A percentile compares a stretch with the other conserved stretches of the same genome.
Conservation (phyloP, 2,888 invertebrate species). For the Rapana venosa region DNA sequence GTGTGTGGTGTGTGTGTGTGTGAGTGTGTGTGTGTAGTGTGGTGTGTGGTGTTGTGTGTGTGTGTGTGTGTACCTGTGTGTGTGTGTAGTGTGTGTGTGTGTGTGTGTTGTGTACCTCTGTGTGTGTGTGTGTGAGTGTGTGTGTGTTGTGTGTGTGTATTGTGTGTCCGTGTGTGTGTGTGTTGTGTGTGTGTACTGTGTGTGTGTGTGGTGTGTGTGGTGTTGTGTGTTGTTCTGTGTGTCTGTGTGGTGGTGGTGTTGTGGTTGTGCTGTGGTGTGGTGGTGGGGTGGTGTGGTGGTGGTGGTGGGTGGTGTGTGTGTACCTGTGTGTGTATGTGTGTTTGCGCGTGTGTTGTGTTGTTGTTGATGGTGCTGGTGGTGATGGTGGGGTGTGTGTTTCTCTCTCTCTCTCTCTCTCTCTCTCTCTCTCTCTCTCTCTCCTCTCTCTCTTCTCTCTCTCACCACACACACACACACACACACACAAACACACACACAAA, state of each 20-base stretch:
- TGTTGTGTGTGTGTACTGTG: slow-evolving; percentile 5
- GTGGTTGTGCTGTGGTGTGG: no score
- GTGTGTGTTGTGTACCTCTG: slow-evolving; percentile 6
- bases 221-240: no score
- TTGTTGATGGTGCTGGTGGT: no score
- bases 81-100: background rate
- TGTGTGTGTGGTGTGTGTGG: slow-evolving; percentile 4
- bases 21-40: no score
- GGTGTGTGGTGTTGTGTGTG: slow-evolving; percentile 19
- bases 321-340: slow-evolving; percentile 7
- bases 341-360: background rate
- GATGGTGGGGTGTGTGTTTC: background rate
- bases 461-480: no score
- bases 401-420: no score
- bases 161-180: no score
- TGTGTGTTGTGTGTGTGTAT: no score
- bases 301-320: slow-evolving; percentile 12
- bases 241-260: background rate
- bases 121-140: slow-evolving; percentile 6
- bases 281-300: no score
- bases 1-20: no score
- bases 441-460: background rate
- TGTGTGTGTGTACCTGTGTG: background rate
- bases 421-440: background rate
- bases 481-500: no score